Evolutionary conservation across 2,888 invertebrate species (phyloP), one percentile per base, ranked within the genome.

Genomic region (Euphydryas editha): DNA sequence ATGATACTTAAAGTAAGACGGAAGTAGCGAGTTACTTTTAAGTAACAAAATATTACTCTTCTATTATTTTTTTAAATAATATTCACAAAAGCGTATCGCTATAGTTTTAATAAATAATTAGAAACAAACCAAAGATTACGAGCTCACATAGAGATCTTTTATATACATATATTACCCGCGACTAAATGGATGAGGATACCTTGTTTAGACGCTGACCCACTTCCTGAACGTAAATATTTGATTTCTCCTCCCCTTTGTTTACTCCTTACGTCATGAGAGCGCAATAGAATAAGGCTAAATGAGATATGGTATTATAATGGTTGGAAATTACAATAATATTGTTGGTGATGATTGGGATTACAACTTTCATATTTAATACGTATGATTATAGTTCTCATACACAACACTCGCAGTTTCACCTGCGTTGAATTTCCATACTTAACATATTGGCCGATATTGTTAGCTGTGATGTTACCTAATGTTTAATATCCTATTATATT

Each of bases 161-260:
- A 30, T 51, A n/a, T n/a, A n/a, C n/a, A n/a, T n/a, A 67, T 59
- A 59, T 47, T 47, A 62, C 65, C 57, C 37, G 58, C 63, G 47
- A 62, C 49, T 62, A 64, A 70, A 57, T 30, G 58, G 63, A 56
- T 42, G 55, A 59, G 63, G 65, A 64, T 51, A 54, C 39, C 59
- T 63, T 58, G 57, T 67, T 70, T 62, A 54, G 67, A 49, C 46
- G 44, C 72, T 71, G 70, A 67, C 73, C 71, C 70, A 69, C 71
- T 73, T 69, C 63, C 69, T 67, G 65, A 30, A 47, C 18, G 66
- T 79, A 75, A 79, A 79, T 79, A 80, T 79, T 79, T 79, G 70
- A 79, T 79, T 68, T 37, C 62, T 65, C 69, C 71, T 69, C 65
- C 70, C 63, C 69, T 72, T 30, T 72, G 67, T 64, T 70, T 67